These are phyloP conservation scores for Pelodiscus sinensis DNA, from an alignment of 2,113 vertebrate genomes.

Conservation along the genomic window DNA sequence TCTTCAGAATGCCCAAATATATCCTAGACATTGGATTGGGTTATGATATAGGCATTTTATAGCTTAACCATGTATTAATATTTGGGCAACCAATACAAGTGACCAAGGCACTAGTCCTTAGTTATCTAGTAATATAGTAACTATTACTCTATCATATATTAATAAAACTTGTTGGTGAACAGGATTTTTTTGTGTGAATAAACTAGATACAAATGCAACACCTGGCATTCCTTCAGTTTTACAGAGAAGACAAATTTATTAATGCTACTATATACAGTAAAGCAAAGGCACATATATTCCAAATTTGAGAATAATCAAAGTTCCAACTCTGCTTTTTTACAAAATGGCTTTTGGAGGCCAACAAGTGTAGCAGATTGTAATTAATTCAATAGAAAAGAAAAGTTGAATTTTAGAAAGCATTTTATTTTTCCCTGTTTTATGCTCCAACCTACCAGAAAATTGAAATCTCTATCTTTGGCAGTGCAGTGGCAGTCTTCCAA, in stretches of 20 bases:
- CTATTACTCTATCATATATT: rapidly evolving
- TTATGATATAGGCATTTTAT: background rate
- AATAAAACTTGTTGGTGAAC: background rate
- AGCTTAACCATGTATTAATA: background rate
- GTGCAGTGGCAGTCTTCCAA: slow-evolving; percentile 39
- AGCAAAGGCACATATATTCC: background rate
- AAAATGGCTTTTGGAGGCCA: background rate
- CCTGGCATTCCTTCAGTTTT: background rate
- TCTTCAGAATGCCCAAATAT: background rate
- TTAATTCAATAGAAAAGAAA: slow-evolving; percentile 56
- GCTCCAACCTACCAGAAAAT: slow-evolving; percentile 55
- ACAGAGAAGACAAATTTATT: background rate
- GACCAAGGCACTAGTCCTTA: background rate
- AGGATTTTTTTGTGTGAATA: background rate
- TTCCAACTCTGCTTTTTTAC: background rate
- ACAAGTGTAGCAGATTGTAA: slow-evolving; percentile 18
- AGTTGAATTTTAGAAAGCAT: slow-evolving; percentile 19
- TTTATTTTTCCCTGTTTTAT: slow-evolving; percentile 42
- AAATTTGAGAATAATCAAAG: background rate
- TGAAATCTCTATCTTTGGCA: slow-evolving; percentile 45
- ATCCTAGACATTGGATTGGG: background rate
- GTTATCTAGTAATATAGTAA: background rate
- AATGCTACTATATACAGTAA: background rate
- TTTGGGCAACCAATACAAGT: background rate
- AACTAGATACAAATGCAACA: background rate